phyloP scores from a whole-genome alignment of 2,113 vertebrate genomes.

The Pygoscelis antarcticus region DNA sequence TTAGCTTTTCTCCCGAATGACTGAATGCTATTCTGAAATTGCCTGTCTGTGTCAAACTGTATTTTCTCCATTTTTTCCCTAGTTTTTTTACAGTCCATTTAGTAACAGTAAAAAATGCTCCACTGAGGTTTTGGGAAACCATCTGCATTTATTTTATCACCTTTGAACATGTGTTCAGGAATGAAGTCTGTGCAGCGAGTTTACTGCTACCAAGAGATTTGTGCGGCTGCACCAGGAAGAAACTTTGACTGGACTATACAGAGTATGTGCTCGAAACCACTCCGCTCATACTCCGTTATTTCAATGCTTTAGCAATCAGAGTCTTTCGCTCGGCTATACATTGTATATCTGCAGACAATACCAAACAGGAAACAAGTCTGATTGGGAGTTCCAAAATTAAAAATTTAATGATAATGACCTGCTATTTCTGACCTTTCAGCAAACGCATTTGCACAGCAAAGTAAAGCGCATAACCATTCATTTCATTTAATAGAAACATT shows the following conservation, averaged over 20 bases:
- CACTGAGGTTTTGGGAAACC: slow-evolving; percentile 59
- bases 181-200: slow-evolving; percentile 55
- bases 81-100: slow-evolving; percentile 43
- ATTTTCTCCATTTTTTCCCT: not conserved
- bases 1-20: slow-evolving; percentile 9
- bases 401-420: not conserved
- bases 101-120: slow-evolving; percentile 50
- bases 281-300: slow-evolving; percentile 8
- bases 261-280: slow-evolving; percentile 9
- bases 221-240: slow-evolving; percentile 59
- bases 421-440: slow-evolving; percentile 28
- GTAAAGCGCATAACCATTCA: not conserved
- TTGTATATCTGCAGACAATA: slow-evolving; percentile 17
- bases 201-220: slow-evolving; percentile 67
- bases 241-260: slow-evolving; percentile 20
- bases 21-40: not conserved
- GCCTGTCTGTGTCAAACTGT: not conserved
- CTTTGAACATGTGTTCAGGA: slow-evolving; percentile 71
- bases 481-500: slow-evolving; percentile 29
- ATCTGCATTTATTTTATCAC: slow-evolving; percentile 72
- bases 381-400: slow-evolving; percentile 38
- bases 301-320: not conserved
- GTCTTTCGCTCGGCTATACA: not conserved
- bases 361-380: slow-evolving; percentile 38
- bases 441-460: accelerated